These are phyloP conservation scores for Seriola aureovittata DNA, from an alignment of 2,113 vertebrate species.

Conservation along the genomic window DNA sequence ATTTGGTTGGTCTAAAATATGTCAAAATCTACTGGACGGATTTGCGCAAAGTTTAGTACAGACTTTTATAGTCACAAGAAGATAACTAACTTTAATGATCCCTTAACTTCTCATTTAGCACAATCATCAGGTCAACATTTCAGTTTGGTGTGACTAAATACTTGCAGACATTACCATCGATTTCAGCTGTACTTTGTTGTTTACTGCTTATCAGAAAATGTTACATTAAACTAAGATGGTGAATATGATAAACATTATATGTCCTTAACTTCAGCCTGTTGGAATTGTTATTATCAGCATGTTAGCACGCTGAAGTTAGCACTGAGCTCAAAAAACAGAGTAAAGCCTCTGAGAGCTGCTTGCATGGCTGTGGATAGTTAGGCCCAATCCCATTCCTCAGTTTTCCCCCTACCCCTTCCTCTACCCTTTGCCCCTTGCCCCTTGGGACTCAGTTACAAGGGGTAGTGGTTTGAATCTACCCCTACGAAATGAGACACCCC, in stretches of 20 bases:
- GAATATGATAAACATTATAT: not conserved
- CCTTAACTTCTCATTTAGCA: not conserved
- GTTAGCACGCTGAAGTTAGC: too few relatives aligned
- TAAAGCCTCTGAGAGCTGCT: not conserved
- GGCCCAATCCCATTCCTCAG: too few relatives aligned
- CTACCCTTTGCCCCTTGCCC: too few relatives aligned
- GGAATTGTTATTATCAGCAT: not conserved
- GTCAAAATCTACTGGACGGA: not conserved
- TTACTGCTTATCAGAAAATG: not conserved
- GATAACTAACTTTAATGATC: not conserved
- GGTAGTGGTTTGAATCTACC: too few relatives aligned
- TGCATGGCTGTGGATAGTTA: not conserved
- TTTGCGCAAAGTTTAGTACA: not conserved
- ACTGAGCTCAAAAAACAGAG: not conserved
- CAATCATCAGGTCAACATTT: not conserved
- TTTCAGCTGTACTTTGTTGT: not conserved
- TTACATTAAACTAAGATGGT: not conserved
- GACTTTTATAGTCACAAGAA: not conserved
- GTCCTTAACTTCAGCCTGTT: not conserved
- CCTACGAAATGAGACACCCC: too few relatives aligned
- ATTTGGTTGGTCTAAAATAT: not conserved
- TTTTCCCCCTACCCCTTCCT: too few relatives aligned
- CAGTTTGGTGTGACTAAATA: not conserved
- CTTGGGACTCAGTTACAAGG: too few relatives aligned
- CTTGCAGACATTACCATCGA: not conserved